These are phyloP conservation scores for Hyphantria cunea DNA, from an alignment of 1,140 invertebrate species.

Conservation along the genomic window DNA sequence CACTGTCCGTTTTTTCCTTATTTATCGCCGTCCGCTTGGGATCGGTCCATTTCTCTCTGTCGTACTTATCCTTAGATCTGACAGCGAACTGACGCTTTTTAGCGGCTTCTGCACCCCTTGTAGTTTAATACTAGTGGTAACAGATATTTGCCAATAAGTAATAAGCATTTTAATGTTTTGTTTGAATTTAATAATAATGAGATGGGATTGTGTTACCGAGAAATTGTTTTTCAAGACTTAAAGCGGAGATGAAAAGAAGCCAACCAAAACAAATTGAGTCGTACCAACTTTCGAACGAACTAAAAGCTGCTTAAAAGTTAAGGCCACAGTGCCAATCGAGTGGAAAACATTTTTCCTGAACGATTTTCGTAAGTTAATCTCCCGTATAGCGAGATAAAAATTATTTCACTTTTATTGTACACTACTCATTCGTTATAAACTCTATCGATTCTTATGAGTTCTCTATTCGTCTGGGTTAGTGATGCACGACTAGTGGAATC, in stretches of 20 bases:
- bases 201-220: not conserved
- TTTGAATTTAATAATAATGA: not conserved
- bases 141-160: constrained; percentile 31
- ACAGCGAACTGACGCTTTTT: constrained; percentile 69
- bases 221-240: not conserved
- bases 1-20: constrained; percentile 66
- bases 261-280: constrained; percentile 34
- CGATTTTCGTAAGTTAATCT: constrained; percentile 4
- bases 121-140: constrained; percentile 37
- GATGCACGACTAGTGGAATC: too few relatives aligned
- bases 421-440: not conserved
- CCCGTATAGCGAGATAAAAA: constrained; percentile 11
- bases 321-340: constrained; percentile 16
- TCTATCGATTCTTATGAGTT: too few relatives aligned
- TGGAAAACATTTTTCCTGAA: constrained; percentile 23
- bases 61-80: constrained; percentile 69
- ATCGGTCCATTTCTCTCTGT: constrained; percentile 72
- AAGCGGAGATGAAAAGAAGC: not conserved
- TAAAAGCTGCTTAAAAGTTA: constrained; percentile 22
- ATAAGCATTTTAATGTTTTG: not conserved
- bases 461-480: too few relatives aligned
- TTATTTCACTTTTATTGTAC: constrained; percentile 11
- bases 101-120: constrained; percentile 50
- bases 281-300: constrained; percentile 24
- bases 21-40: constrained; percentile 56